Evolutionary conservation across 2,113 vertebrate genomes (phyloP).

Genomic region (Corydoras sp.): DNA sequence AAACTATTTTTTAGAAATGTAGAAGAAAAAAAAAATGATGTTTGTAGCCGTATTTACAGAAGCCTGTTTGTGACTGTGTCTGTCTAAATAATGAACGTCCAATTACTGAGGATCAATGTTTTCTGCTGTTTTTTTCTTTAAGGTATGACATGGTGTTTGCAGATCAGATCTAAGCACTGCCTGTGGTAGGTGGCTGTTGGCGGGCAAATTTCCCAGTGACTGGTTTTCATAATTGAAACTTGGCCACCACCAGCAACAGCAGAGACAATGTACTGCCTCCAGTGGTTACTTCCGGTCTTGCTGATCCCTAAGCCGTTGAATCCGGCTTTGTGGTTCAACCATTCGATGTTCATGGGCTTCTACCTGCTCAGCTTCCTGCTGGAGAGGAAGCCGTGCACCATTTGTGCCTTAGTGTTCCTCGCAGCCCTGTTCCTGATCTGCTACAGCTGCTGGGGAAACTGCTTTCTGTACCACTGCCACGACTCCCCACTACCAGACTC

Average conservation of each 20-base stretch:
- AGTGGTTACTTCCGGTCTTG: slow-evolving; percentile 96
- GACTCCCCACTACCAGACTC: slow-evolving; percentile 82
- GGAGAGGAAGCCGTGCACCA: slow-evolving; percentile 98
- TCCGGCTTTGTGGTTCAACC: slow-evolving; percentile 97
- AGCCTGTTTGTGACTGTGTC: no score
- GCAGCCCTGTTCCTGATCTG: slow-evolving; percentile 96
- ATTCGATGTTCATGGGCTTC: slow-evolving; percentile 99
- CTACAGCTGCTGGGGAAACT: slow-evolving; percentile 99
- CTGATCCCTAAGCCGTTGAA: slow-evolving; percentile 98
- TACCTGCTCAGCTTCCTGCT: slow-evolving; percentile 98
- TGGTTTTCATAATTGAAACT: neutral
- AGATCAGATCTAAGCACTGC: slow-evolving; percentile 19
- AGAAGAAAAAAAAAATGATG: no score
- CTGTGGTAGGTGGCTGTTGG: slow-evolving; percentile 25
- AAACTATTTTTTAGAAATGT: no score
- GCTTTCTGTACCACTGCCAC: slow-evolving; percentile 97
- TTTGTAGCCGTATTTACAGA: no score
- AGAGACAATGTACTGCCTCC: slow-evolving; percentile 90
- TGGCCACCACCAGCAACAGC: slow-evolving; percentile 7
- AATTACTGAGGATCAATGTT: no score
- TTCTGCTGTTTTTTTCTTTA: slow-evolving; percentile 15
- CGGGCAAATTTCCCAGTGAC: neutral
- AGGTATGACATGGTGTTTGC: slow-evolving; percentile 39
- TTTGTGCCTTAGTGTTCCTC: slow-evolving; percentile 98
- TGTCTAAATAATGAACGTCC: no score